These are phyloP conservation scores for Cranoglanis bouderius DNA, from an alignment of 2,113 vertebrate species.

Conservation along the genomic window DNA sequence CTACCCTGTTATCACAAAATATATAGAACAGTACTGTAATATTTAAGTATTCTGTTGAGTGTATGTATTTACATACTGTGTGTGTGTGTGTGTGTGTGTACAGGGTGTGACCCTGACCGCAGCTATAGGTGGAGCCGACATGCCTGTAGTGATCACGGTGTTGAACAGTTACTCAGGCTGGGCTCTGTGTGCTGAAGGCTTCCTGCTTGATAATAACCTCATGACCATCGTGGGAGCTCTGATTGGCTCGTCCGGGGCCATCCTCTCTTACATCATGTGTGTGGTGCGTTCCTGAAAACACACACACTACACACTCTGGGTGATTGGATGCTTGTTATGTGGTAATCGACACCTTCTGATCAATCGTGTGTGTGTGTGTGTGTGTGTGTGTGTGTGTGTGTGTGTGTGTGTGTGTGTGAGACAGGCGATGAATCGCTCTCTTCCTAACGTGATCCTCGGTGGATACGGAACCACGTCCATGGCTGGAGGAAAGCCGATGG, in stretches of 20 bases:
- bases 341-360: background rate
- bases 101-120: constrained; percentile 79
- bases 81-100: constrained; percentile 2
- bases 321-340: background rate
- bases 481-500: constrained; percentile 77
- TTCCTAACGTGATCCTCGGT: constrained; percentile 78
- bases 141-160: constrained; percentile 82
- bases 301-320: background rate
- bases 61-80: background rate
- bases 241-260: constrained; percentile 80
- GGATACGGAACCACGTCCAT: constrained; percentile 77
- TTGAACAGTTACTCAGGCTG: constrained; percentile 82
- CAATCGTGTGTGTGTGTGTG: background rate
- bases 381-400: constrained; percentile 3
- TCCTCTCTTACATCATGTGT: constrained; percentile 83
- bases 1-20: background rate
- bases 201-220: constrained; percentile 78
- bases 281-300: constrained; percentile 69
- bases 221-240: constrained; percentile 81
- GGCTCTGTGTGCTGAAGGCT: constrained; percentile 79
- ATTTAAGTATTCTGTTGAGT: background rate
- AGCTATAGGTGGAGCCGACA: constrained; percentile 81
- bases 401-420: constrained; percentile 4
- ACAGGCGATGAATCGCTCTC: constrained; percentile 79
- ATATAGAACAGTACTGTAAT: background rate